phyloP scores from a whole-genome alignment of 2,797 vertebrate species.

The Botia kubotai region DNA sequence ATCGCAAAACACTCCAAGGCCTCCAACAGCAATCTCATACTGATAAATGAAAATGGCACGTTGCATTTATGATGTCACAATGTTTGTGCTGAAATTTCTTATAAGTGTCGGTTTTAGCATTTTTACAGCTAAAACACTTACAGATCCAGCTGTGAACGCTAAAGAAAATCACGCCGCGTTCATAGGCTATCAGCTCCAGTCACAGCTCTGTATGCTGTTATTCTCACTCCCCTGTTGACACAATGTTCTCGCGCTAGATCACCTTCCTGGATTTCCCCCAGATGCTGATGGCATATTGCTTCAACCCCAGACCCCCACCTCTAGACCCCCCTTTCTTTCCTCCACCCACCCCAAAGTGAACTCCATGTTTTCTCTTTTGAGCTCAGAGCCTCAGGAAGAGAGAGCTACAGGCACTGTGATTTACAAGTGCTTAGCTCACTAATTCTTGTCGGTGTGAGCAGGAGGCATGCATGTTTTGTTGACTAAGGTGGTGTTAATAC shows the following conservation, averaged over 20 bases:
- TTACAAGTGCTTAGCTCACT: slow-evolving; percentile 71
- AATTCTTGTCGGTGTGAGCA: slow-evolving; percentile 63
- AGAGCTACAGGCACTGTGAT: slow-evolving; percentile 63
- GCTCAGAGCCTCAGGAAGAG: slow-evolving; percentile 67
- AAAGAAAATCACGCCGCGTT: slow-evolving; percentile 1
- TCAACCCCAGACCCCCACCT: slow-evolving; percentile 50
- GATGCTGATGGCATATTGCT: slow-evolving; percentile 56
- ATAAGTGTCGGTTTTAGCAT: slow-evolving; percentile 22
- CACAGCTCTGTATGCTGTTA: slow-evolving; percentile 6
- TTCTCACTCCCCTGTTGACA: slow-evolving; percentile 42
- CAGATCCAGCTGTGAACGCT: slow-evolving; percentile 2
- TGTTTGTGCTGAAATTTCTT: slow-evolving; percentile 9
- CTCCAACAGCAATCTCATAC: slow-evolving; percentile 2
- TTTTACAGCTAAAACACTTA: slow-evolving; percentile 5
- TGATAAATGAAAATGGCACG: slow-evolving; percentile 22
- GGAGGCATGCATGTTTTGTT: slow-evolving; percentile 64
- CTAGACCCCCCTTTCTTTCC: slow-evolving; percentile 1
- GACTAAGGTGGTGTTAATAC: slow-evolving; percentile 51
- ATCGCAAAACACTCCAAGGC: slow-evolving; percentile 5
- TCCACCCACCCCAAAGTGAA: slow-evolving; percentile 33
- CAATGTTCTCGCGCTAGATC: slow-evolving; percentile 57
- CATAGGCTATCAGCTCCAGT: slow-evolving; percentile 1
- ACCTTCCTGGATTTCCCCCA: slow-evolving; percentile 61
- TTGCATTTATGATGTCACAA: slow-evolving; percentile 10
- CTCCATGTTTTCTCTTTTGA: slow-evolving; percentile 62